Conservation (phyloP, 2,888 invertebrate genomes). For the Diogma glabrata region DNA sequence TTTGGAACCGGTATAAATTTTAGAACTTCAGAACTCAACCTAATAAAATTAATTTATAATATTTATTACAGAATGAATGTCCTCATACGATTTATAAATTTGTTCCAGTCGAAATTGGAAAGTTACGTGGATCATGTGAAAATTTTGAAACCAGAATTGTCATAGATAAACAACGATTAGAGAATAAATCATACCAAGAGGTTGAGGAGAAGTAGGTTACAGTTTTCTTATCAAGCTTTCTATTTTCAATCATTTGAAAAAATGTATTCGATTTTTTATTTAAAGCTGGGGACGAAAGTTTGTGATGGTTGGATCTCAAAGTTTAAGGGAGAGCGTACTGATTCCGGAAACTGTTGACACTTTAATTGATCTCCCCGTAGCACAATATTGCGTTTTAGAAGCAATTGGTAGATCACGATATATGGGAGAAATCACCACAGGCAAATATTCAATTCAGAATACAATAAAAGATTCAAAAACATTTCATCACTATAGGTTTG, state of each 20-base stretch:
- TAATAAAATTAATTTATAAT: too few relatives aligned
- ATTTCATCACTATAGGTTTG: constrained; percentile 31
- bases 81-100: constrained; percentile 50
- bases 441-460: constrained; percentile 43
- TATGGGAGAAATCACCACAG: constrained; percentile 57
- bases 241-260: constrained; percentile 1
- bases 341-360: constrained; percentile 39
- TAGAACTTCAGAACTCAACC: too few relatives aligned
- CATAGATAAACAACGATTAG: constrained; percentile 36
- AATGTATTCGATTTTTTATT: constrained; percentile 10
- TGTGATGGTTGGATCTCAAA: constrained; percentile 59
- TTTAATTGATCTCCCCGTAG: constrained; percentile 37
- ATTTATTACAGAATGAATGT: too few relatives aligned
- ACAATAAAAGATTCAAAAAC: constrained; percentile 48
- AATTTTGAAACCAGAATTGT: constrained; percentile 45
- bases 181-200: constrained; percentile 36
- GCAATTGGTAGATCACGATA: constrained; percentile 57
- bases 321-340: constrained; percentile 44
- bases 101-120: constrained; percentile 40
- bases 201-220: constrained; percentile 36
- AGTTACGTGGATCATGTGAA: constrained; percentile 54
- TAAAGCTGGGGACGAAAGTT: constrained; percentile 48
- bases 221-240: constrained; percentile 5
- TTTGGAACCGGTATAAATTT: constrained; percentile 42
- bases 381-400: constrained; percentile 62